These are phyloP conservation scores for Conus betulinus DNA, from an alignment of 1,140 invertebrate genomes.

Conservation along the genomic window DNA sequence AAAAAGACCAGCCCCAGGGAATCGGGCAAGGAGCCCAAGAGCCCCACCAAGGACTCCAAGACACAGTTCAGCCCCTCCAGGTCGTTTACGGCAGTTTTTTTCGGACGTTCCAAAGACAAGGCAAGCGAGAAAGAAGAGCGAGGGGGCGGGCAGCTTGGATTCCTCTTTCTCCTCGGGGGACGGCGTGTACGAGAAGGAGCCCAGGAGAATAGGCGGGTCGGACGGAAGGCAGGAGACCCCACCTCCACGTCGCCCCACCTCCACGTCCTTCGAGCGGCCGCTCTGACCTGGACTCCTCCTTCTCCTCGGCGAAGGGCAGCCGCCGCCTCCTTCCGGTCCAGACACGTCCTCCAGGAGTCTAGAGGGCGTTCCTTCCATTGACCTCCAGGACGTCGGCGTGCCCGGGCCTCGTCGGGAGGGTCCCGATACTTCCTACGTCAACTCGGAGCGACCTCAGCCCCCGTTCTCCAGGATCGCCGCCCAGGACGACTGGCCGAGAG, in stretches of 20 bases:
- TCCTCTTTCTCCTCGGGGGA: not conserved
- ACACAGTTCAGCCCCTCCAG: conserved; percentile 8
- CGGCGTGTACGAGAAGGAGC: conserved; percentile 19
- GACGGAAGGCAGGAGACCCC: not conserved
- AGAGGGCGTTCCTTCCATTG: not conserved
- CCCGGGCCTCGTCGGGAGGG: not conserved
- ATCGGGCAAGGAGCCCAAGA: not conserved
- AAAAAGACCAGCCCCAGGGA: too few species aligned
- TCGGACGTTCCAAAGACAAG: conserved; percentile 22
- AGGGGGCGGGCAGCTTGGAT: not conserved
- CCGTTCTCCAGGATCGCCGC: not conserved
- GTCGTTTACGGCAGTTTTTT: conserved; percentile 23
- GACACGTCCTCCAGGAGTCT: not conserved
- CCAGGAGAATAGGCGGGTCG: conserved; percentile 15
- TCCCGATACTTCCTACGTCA: not conserved
- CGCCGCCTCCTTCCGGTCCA: not conserved
- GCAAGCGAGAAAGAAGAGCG: conserved; percentile 12
- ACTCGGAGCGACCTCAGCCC: not conserved
- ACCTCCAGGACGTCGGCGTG: not conserved
- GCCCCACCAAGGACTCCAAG: conserved; percentile 22
- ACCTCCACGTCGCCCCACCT: too few species aligned
- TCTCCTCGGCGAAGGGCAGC: not conserved
- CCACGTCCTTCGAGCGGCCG: too few species aligned
- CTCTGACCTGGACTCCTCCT: not conserved
- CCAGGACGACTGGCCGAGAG: not conserved